Evolutionary conservation across 2,888 invertebrate species (phyloP), one percentile per base, ranked within the genome.

Genomic region (Synergus itoensis): DNA sequence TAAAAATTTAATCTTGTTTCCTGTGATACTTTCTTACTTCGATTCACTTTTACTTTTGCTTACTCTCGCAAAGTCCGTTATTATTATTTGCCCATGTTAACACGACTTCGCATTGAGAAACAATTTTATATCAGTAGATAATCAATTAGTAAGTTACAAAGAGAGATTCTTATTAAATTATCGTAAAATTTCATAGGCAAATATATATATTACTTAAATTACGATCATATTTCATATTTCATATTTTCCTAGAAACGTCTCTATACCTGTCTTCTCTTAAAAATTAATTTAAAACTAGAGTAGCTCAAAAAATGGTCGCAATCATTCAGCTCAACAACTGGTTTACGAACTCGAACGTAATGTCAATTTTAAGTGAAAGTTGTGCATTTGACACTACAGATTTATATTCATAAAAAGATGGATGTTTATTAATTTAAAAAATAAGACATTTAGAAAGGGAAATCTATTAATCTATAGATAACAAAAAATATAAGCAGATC

Each of bases 31-130:
- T 53, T 53, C 73, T 16, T 73, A 36, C 36, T 18, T 53, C 53
- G n/a, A 73, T 73, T 73, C n/a, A 73, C 73, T 73, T 73, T 73
- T 73, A 73, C 73, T 73, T 73, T 53, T 53, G 53, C 53, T 53
- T 53, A 40, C 53, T 53, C 36, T 73, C 53, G 21, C 53, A 11
- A 18, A 57, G 21, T 62, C 21, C 21, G 28, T 28, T 62, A 62
- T 62, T 62, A 62, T 62, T 73, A 40, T 36, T 12, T 14, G n/a
- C 28, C 16, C 48, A 73, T 40, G 73, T 73, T 53, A 69, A 21
- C 2, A 21, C 28, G 12, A 28, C 45, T 69, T 45, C 28, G 73
- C n/a, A 53, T 53, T 28, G n/a, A 73, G 48, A 73, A 53, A 36
- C 36, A 36, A 36, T 73, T 73, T 53, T n/a, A 73, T 73, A 73